These are phyloP conservation scores for Carabus problematicus DNA, from an alignment of 2,888 invertebrate genomes.

Conservation along the genomic window DNA sequence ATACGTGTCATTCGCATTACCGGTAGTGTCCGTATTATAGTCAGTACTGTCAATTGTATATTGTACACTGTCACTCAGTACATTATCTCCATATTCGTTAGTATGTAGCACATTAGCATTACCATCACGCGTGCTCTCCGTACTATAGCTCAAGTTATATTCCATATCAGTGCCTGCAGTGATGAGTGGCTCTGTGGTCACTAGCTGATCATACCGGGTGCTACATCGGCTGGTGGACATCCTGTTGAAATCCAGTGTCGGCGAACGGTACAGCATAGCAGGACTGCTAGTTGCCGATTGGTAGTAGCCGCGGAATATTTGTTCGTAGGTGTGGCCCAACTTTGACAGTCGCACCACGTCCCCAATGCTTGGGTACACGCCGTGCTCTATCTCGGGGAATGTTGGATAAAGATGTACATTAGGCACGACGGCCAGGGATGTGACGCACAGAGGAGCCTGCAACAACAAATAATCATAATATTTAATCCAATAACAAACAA, in stretches of 20 bases:
- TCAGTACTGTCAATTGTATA: background rate
- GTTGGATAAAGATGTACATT: conserved; percentile 61
- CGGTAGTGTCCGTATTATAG: background rate
- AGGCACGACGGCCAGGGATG: conserved; percentile 40
- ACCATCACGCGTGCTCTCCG: too few species aligned
- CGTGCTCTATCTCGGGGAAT: conserved; percentile 64
- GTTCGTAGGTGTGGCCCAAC: conserved; percentile 33
- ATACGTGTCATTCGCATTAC: too few species aligned
- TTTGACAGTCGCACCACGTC: conserved; percentile 44
- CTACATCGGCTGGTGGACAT: too few species aligned
- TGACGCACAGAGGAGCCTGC: conserved; percentile 25
- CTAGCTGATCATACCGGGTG: too few species aligned
- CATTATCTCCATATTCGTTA: too few species aligned
- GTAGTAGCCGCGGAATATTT: conserved; percentile 29
- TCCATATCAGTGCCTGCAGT: too few species aligned
- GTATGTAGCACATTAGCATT: too few species aligned
- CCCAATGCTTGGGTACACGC: conserved; percentile 51
- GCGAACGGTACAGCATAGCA: background rate
- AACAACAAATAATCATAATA: conserved; percentile 8
- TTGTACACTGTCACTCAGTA: too few species aligned
- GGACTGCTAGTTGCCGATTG: conserved; percentile 8
- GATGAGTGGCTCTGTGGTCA: too few species aligned
- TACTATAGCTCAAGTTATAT: too few species aligned
- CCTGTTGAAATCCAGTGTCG: background rate
- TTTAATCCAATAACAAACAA: background rate